These are phyloP conservation scores for Heliornis fulica DNA, from an alignment of 2,113 vertebrate genomes.

Conservation along the genomic window DNA sequence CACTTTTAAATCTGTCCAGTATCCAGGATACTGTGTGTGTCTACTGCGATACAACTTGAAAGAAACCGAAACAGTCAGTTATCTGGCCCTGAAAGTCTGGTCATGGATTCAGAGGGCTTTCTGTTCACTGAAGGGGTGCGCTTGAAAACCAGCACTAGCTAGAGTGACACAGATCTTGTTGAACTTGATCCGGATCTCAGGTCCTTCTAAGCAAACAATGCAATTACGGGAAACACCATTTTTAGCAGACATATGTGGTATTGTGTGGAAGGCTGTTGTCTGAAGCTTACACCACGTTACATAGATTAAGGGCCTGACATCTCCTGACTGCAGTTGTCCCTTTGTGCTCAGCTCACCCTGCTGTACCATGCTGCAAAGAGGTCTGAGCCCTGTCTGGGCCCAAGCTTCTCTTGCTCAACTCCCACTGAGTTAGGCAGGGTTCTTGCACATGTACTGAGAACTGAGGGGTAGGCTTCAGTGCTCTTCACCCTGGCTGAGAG, in stretches of 20 bases:
- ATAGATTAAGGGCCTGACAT: conserved; percentile 12
- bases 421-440: neutral
- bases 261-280: conserved; percentile 31
- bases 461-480: neutral
- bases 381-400: neutral
- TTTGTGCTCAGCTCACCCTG: neutral
- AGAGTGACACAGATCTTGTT: conserved; percentile 62
- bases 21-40: conserved; percentile 75
- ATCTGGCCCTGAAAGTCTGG: conserved; percentile 72
- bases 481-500: neutral
- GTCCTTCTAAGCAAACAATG: conserved; percentile 55
- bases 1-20: conserved; percentile 70
- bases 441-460: accelerated
- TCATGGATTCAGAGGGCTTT: conserved; percentile 66
- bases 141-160: conserved; percentile 54
- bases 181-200: conserved; percentile 58
- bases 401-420: neutral
- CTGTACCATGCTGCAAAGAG: neutral
- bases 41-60: conserved; percentile 76
- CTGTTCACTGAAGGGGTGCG: conserved; percentile 60
- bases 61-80: conserved; percentile 72
- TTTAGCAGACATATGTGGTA: neutral
- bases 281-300: neutral
- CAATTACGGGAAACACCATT: conserved; percentile 24
- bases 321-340: neutral